These are phyloP conservation scores for Rhamnusium bicolor DNA, from an alignment of 2,888 invertebrate species.

Conservation along the genomic window DNA sequence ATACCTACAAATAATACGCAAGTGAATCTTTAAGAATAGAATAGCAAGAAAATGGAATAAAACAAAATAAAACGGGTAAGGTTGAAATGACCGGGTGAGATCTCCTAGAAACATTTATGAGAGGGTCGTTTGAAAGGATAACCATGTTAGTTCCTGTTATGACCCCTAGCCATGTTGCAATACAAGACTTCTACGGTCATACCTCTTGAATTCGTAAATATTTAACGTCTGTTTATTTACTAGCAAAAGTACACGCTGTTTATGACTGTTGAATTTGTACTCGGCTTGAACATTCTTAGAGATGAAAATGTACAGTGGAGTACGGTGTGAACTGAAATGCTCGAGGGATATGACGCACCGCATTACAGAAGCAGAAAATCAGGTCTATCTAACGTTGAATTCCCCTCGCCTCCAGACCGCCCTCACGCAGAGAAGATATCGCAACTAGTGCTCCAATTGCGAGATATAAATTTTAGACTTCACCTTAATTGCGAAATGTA, in stretches of 20 bases:
- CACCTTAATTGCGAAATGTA: conserved; percentile 65
- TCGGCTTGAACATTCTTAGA: not conserved
- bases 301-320: not conserved
- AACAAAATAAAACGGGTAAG: conserved; percentile 40
- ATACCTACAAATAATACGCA: too few relatives aligned
- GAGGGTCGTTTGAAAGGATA: conserved; percentile 45
- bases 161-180: conserved; percentile 36
- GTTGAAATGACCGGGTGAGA: conserved; percentile 37
- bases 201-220: conserved; percentile 42
- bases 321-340: not conserved
- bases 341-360: conserved; percentile 1
- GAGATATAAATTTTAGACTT: conserved; percentile 62
- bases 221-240: conserved; percentile 41
- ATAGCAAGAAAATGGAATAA: conserved; percentile 25
- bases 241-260: conserved; percentile 21
- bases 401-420: conserved; percentile 3
- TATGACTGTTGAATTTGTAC: not conserved
- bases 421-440: conserved; percentile 33
- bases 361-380: not conserved
- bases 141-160: conserved; percentile 46
- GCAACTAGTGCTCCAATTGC: conserved; percentile 55
- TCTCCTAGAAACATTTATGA: conserved; percentile 43
- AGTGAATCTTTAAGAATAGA: not conserved
- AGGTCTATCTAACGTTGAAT: conserved; percentile 9
- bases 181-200: conserved; percentile 44